phyloP scores from a whole-genome alignment of 35 echinoderm and acorn worm genomes.

The Stichopus chloronotus region DNA sequence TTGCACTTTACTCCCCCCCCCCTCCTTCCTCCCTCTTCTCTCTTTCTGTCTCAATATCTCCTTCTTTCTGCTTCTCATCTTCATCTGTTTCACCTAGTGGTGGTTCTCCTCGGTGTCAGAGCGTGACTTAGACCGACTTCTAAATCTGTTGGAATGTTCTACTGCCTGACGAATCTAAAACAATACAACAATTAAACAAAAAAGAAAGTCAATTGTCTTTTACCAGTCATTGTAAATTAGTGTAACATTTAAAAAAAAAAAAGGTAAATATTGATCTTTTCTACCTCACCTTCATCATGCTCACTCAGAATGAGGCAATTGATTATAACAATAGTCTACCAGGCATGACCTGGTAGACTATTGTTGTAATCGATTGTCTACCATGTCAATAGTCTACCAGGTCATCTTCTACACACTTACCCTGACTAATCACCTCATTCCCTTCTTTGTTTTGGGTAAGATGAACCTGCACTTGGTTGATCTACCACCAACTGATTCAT shows the following conservation, averaged over 20 bases:
- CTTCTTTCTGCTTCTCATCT: neutral
- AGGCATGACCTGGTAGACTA: too few species aligned
- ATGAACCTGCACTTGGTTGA: too few species aligned
- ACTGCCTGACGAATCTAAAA: slow-evolving; percentile 63
- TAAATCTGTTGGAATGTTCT: slow-evolving; percentile 57
- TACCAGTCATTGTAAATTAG: neutral
- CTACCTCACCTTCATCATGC: too few species aligned
- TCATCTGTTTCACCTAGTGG: neutral
- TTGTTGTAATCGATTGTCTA: too few species aligned
- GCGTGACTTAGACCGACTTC: neutral
- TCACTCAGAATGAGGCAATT: too few species aligned
- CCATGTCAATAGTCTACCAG: too few species aligned
- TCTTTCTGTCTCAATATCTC: neutral
- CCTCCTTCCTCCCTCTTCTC: neutral
- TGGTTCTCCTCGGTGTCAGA: slow-evolving; percentile 6
- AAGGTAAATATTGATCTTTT: neutral
- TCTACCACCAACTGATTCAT: too few species aligned
- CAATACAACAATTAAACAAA: neutral
- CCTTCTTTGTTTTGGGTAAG: too few species aligned
- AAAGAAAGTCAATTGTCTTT: neutral
- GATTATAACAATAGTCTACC: too few species aligned
- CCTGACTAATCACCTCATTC: too few species aligned
- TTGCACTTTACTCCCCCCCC: neutral
- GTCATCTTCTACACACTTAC: too few species aligned
- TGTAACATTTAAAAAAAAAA: neutral